Conservation (phyloP, 2,113 vertebrate species). For the Hippocampus guttulatus region DNA sequence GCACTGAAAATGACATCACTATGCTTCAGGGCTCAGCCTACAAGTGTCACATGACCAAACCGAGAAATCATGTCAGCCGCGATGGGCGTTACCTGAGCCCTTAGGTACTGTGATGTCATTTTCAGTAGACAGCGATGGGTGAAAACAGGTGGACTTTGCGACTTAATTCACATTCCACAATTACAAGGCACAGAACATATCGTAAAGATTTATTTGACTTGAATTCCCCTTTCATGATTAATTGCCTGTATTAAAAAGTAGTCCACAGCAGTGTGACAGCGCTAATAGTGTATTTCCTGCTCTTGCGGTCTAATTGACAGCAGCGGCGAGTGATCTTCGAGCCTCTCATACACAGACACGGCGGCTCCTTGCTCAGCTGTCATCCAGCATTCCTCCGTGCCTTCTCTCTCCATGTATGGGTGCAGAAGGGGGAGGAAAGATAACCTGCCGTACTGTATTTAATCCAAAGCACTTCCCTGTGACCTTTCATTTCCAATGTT, state of each 20-base stretch:
- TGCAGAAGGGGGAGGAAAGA: slow-evolving; percentile 13
- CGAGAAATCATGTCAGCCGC: too few species aligned
- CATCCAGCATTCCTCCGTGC: slow-evolving; percentile 60
- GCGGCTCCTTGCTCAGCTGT: slow-evolving; percentile 60
- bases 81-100: too few species aligned
- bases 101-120: too few species aligned
- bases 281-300: neutral
- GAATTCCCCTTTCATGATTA: neutral
- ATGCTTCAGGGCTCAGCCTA: too few species aligned
- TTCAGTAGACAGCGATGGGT: too few species aligned
- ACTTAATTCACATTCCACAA: too few species aligned
- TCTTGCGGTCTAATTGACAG: neutral
- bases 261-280: neutral
- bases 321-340: neutral
- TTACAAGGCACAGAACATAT: too few species aligned
- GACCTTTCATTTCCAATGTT: neutral
- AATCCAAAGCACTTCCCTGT: neutral
- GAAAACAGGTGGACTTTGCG: too few species aligned
- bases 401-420: slow-evolving; percentile 62
- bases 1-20: too few species aligned
- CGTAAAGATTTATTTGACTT: too few species aligned
- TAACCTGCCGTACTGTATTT: neutral
- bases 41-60: too few species aligned
- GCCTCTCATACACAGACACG: slow-evolving; percentile 18
- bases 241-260: neutral